These are phyloP conservation scores for Scaptomyza graminum DNA, from an alignment of 1,140 invertebrate genomes.

Conservation along the genomic window DNA sequence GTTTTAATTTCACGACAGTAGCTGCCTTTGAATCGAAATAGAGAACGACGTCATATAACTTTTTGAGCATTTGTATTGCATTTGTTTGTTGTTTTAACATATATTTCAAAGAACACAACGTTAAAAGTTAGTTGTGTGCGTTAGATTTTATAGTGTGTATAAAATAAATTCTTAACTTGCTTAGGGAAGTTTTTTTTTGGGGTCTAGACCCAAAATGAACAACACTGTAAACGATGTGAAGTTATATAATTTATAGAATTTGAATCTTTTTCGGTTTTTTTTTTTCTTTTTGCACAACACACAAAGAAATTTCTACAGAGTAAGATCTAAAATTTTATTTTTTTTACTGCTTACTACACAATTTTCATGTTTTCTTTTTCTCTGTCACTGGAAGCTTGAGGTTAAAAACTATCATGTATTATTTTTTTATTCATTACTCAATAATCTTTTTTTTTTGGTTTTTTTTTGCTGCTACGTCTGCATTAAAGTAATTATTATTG, in stretches of 20 bases:
- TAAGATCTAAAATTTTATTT: conserved; percentile 65
- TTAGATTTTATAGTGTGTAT: conserved; percentile 58
- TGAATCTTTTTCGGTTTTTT: conserved; percentile 15
- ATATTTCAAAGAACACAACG: conserved; percentile 65
- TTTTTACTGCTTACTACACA: conserved; percentile 77
- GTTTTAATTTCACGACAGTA: conserved; percentile 72
- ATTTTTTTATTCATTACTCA: conserved; percentile 44
- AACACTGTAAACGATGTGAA: conserved; percentile 69
- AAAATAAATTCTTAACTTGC: conserved; percentile 77
- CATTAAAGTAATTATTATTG: conserved; percentile 83
- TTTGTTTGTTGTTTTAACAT: conserved; percentile 2
- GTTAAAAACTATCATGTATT: conserved; percentile 69
- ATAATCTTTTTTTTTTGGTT: conserved; percentile 28
- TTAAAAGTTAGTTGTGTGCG: conserved; percentile 66
- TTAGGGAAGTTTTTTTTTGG: conserved; percentile 63
- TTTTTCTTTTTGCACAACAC: conserved; percentile 68
- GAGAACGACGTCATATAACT: conserved; percentile 53
- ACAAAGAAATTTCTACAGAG: conserved; percentile 76
- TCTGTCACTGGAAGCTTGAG: conserved; percentile 79
- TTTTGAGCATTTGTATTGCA: conserved; percentile 40
- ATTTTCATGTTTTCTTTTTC: conserved; percentile 63
- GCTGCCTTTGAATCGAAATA: conserved; percentile 74
- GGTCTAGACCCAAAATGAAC: conserved; percentile 63
- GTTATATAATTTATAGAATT: conserved; percentile 44
- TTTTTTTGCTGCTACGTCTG: conserved; percentile 66